These are phyloP conservation scores for Zaprionus tsacasi DNA, from an alignment of 1,140 invertebrate genomes.

Conservation along the genomic window DNA sequence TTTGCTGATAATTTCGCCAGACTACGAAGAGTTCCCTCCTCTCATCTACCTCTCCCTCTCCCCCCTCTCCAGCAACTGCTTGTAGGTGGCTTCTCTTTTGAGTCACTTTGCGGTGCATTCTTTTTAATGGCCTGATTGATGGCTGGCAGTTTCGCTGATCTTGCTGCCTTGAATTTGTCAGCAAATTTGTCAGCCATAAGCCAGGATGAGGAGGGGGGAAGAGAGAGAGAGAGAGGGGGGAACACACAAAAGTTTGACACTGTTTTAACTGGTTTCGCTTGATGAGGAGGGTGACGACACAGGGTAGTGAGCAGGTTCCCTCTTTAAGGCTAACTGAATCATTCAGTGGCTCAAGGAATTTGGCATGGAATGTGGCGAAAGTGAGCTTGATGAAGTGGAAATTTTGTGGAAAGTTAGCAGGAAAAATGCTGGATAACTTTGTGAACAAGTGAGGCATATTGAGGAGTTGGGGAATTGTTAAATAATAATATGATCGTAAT, in stretches of 20 bases:
- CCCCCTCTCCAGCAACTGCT: slow-evolving; percentile 19
- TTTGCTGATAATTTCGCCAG: slow-evolving; percentile 76
- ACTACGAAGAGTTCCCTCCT: slow-evolving; percentile 17
- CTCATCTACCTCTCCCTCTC: background rate
- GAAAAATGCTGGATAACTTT: slow-evolving; percentile 12
- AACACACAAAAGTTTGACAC: slow-evolving; percentile 49
- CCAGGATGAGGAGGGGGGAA: too few species aligned
- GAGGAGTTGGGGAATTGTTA: background rate
- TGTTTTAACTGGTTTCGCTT: slow-evolving; percentile 60
- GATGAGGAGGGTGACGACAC: slow-evolving; percentile 1
- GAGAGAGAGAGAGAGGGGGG: background rate
- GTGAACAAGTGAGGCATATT: background rate
- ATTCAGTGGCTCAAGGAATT: slow-evolving; percentile 59
- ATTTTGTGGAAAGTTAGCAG: slow-evolving; percentile 30
- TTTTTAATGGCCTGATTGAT: slow-evolving; percentile 82
- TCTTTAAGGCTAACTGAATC: slow-evolving; percentile 73
- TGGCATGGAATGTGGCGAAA: slow-evolving; percentile 63
- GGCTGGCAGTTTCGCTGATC: slow-evolving; percentile 70
- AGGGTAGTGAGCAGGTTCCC: background rate
- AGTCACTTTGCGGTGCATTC: slow-evolving; percentile 78
- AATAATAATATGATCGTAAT: background rate
- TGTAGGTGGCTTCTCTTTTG: slow-evolving; percentile 67
- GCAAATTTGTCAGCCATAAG: slow-evolving; percentile 73
- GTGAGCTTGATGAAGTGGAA: slow-evolving; percentile 55
- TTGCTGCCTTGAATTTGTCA: slow-evolving; percentile 79